phyloP scores from a whole-genome alignment of 23 tunicate genomes.

The Aplidium turbinatum region DNA sequence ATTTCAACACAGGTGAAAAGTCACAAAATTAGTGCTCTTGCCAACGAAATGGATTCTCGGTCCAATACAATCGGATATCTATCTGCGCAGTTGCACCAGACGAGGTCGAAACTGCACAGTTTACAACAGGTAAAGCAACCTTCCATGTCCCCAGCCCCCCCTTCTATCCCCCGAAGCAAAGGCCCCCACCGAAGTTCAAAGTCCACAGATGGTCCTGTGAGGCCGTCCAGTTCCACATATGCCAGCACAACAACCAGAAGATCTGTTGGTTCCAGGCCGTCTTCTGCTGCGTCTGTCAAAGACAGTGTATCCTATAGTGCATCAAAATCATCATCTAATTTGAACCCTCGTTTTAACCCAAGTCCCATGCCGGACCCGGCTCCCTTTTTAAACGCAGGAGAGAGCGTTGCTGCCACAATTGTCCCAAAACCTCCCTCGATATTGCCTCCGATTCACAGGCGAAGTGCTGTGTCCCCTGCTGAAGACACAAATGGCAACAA shows the following conservation, averaged over 20 bases:
- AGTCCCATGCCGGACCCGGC: slow-evolving; percentile 68
- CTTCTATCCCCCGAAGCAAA: slow-evolving; percentile 3
- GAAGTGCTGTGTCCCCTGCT: not conserved
- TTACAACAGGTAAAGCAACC: slow-evolving; percentile 4
- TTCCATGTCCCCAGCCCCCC: slow-evolving; percentile 8
- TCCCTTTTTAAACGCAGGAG: slow-evolving; percentile 51
- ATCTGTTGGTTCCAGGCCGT: slow-evolving; percentile 1
- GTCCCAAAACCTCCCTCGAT: slow-evolving; percentile 30
- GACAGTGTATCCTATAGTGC: too few species aligned
- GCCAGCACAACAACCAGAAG: not conserved
- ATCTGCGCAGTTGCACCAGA: slow-evolving; percentile 63
- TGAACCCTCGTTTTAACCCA: slow-evolving; percentile 31
- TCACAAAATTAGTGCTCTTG: slow-evolving; percentile 40
- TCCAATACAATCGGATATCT: slow-evolving; percentile 50
- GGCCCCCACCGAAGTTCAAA: slow-evolving; percentile 30
- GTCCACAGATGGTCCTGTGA: slow-evolving; percentile 26
- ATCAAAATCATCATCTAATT: not conserved
- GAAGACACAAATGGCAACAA: slow-evolving; percentile 22
- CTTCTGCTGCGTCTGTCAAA: slow-evolving; percentile 16
- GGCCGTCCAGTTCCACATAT: slow-evolving; percentile 10
- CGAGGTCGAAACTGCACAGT: slow-evolving; percentile 47
- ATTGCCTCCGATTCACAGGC: slow-evolving; percentile 45
- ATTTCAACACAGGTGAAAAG: slow-evolving; percentile 35
- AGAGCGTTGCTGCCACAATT: not conserved
- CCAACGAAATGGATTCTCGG: slow-evolving; percentile 42